A percentile compares a stretch with the other conserved stretches of the same genome.
phyloP scores from a whole-genome alignment of 2,888 invertebrate genomes.

The Hypercompe scribonia region DNA sequence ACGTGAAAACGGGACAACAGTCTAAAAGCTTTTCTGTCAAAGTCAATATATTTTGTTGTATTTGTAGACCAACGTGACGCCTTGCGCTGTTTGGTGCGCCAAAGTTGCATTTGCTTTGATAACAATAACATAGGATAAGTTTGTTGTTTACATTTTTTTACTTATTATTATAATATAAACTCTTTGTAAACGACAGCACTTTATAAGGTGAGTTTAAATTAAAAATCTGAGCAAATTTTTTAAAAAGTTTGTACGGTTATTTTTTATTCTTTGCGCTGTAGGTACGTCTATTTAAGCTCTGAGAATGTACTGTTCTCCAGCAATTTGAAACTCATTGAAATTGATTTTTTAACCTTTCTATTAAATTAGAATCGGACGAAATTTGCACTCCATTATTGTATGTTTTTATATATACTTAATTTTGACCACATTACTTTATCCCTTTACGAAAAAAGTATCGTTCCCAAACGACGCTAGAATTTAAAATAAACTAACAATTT shows the following conservation, averaged over 20 bases:
- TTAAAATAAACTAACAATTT: too few relatives aligned
- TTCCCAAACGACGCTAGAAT: too few relatives aligned
- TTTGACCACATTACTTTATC: too few relatives aligned
- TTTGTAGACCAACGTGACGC: neutral
- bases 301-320: too few relatives aligned
- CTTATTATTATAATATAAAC: neutral
- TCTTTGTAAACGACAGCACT: neutral
- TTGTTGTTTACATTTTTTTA: neutral
- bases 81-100: neutral
- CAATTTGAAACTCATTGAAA: too few relatives aligned
- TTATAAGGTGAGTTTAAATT: neutral
- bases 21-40: neutral
- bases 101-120: slow-evolving; percentile 1
- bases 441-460: too few relatives aligned
- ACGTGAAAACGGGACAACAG: neutral
- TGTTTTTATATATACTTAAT: too few relatives aligned
- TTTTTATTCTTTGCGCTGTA: neutral
- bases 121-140: neutral
- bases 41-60: too few relatives aligned
- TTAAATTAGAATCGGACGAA: too few relatives aligned
- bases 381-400: too few relatives aligned
- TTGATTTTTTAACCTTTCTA: too few relatives aligned
- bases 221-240: neutral
- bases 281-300: too few relatives aligned
- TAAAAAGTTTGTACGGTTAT: neutral